Evolutionary conservation across 92 coral and sea anemone genomes (phyloP), one percentile per base, ranked within the genome.

Genomic region (Zoanthus solanderi): DNA sequence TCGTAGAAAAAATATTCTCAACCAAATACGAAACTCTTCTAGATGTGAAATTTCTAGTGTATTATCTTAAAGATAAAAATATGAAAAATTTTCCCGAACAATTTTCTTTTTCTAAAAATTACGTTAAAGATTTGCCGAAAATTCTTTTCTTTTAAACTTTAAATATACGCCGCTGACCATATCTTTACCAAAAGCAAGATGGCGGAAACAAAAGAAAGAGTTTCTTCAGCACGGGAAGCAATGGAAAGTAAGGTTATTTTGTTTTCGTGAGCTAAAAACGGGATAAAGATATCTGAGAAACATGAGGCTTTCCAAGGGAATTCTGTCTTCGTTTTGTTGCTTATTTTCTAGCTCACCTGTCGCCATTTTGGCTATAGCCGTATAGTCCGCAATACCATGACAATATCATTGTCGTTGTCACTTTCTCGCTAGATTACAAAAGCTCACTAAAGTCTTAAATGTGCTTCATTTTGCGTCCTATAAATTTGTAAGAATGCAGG

Each of bases 211-310:
- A 75, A 76, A 32, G 63, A 88, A 6, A 91, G 93, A 76, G 92
- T 95, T 32, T 67, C 96, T 18, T 92, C 96, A 23, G 98, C 99
- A 69, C 88, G 99, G 78, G 96, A 97, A 78, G 95, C 99, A 18
- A 92, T 97, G 93, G 99, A 97, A 92, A 94, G 99, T 95, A 90
- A 14, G 90, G 44, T 67, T 84, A 23, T 69, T 10, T 37, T 37
- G 42, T 37, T 37, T 37, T 37, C 4, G 42, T 37, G 4, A 37
- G 42, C 42, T 37, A 37, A 37, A 37, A 37, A 37, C 4, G 42
- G 4, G 42, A 37, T 37, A 37, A 37, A 37, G 42, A 37, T 37
- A 37, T 4, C 42, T 37, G 1, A 37, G 42, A 37, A 37, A 37
- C 4, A 37, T 37, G 42, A 37, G 1, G 42, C 42, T 37, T 37